Conservation (phyloP, 2,888 invertebrate species). For the Diabrotica balteata region DNA sequence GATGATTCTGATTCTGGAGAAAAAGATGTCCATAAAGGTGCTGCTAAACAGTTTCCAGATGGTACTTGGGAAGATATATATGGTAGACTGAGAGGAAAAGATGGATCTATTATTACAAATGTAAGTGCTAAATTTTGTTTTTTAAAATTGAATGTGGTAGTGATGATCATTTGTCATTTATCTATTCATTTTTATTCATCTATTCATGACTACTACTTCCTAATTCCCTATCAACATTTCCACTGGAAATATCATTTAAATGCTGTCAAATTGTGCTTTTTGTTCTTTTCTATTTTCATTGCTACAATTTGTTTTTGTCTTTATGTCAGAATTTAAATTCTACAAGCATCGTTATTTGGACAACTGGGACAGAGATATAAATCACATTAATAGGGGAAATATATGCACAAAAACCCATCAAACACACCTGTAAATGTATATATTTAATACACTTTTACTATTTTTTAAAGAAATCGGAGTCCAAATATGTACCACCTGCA, state of each 20-base stretch:
- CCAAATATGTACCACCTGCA: slow-evolving; percentile 85
- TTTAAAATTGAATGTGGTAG: too few relatives aligned
- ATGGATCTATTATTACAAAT: slow-evolving; percentile 75
- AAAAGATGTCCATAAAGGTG: slow-evolving; percentile 34
- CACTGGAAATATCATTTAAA: background rate
- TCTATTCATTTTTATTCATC: too few relatives aligned
- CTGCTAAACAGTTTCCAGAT: slow-evolving; percentile 40
- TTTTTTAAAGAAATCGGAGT: slow-evolving; percentile 45
- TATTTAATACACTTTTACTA: background rate
- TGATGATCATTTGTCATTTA: too few relatives aligned
- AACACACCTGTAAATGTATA: too few relatives aligned
- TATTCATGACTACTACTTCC: too few relatives aligned
- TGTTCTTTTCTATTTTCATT: background rate
- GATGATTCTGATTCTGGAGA: slow-evolving; percentile 2
- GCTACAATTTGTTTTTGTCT: too few relatives aligned
- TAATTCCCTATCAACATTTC: too few relatives aligned
- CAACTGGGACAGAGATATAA: background rate
- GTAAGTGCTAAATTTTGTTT: slow-evolving; percentile 54
- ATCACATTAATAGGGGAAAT: background rate
- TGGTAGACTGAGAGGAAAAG: slow-evolving; percentile 81
- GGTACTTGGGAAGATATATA: slow-evolving; percentile 89
- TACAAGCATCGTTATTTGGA: too few relatives aligned
- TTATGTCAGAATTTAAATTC: too few relatives aligned
- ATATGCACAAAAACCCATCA: too few relatives aligned
- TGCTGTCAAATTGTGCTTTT: background rate